phyloP scores from a whole-genome alignment of 2,888 invertebrate species.

The Cataglyphis cursor region DNA sequence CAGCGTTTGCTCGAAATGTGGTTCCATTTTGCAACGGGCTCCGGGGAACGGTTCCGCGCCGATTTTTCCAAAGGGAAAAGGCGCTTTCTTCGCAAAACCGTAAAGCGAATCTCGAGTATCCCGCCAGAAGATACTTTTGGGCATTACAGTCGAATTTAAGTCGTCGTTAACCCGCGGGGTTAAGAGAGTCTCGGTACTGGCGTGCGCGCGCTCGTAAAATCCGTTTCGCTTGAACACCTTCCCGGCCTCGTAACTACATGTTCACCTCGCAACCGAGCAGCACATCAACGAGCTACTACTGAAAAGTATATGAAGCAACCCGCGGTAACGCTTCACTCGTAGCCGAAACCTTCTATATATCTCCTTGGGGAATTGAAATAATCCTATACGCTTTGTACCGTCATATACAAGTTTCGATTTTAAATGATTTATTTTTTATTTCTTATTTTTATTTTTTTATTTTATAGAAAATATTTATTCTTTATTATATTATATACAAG shows the following conservation, averaged over 20 bases:
- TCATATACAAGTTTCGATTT: not conserved
- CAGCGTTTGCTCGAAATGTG: constrained; percentile 10
- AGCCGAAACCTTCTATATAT: not conserved
- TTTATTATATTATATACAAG: not conserved
- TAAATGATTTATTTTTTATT: not conserved
- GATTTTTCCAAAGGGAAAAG: constrained; percentile 64
- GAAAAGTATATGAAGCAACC: constrained; percentile 45
- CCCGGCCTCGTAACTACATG: constrained; percentile 28
- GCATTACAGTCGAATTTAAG: constrained; percentile 72
- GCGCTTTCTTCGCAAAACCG: constrained; percentile 68
- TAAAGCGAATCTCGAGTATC: constrained; percentile 75
- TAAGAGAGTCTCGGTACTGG: constrained; percentile 60
- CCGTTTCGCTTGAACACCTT: constrained; percentile 69
- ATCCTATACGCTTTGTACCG: constrained; percentile 6
- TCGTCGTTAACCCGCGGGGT: constrained; percentile 69
- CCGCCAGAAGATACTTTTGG: constrained; percentile 71
- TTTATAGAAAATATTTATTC: not conserved
- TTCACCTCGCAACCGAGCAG: constrained; percentile 14
- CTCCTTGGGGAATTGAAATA: constrained; percentile 9
- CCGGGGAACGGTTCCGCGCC: constrained; percentile 68
- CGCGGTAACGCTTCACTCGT: constrained; percentile 14
- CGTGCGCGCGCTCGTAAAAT: constrained; percentile 68
- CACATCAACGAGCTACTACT: constrained; percentile 32
- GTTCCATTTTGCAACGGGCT: constrained; percentile 66
- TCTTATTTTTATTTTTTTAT: not conserved